Evolutionary conservation across 2,888 invertebrate species (phyloP).

Genomic region (Drosophila austrosaltans): DNA sequence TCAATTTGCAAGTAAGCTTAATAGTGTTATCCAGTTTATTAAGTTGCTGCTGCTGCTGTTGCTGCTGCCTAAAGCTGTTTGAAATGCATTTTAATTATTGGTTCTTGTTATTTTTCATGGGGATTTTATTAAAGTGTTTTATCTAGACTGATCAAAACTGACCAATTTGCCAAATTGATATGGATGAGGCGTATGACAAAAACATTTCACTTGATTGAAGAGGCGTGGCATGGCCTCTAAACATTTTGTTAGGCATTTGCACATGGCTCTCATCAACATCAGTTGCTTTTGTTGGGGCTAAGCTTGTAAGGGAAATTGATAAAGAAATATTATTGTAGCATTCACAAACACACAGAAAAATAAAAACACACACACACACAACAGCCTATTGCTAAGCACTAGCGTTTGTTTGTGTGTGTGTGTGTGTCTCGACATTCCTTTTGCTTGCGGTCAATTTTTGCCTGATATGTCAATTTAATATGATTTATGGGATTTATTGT

Average conservation of each 20-base stretch:
- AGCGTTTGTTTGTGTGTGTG: background rate
- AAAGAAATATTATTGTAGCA: conserved; percentile 69
- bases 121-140: conserved; percentile 39
- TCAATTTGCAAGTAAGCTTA: conserved; percentile 44
- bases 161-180: conserved; percentile 12
- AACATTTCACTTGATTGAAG: conserved; percentile 36
- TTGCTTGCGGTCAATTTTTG: conserved; percentile 74
- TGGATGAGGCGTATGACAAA: conserved; percentile 11
- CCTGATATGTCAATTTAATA: conserved; percentile 77
- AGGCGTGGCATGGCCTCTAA: conserved; percentile 44
- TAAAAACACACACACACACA: conserved; percentile 12
- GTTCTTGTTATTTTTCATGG: background rate
- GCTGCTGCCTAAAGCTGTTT: background rate
- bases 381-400: conserved; percentile 25
- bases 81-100: conserved; percentile 7
- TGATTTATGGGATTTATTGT: conserved; percentile 78
- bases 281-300: conserved; percentile 33
- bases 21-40: conserved; percentile 27
- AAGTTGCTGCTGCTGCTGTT: background rate
- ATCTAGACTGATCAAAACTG: conserved; percentile 5
- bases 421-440: conserved; percentile 15
- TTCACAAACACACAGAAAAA: conserved; percentile 23
- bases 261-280: conserved; percentile 38
- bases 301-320: conserved; percentile 70
- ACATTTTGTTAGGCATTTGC: conserved; percentile 63